Conservation (phyloP, 2,797 vertebrate species). For the Artibeus lituratus region DNA sequence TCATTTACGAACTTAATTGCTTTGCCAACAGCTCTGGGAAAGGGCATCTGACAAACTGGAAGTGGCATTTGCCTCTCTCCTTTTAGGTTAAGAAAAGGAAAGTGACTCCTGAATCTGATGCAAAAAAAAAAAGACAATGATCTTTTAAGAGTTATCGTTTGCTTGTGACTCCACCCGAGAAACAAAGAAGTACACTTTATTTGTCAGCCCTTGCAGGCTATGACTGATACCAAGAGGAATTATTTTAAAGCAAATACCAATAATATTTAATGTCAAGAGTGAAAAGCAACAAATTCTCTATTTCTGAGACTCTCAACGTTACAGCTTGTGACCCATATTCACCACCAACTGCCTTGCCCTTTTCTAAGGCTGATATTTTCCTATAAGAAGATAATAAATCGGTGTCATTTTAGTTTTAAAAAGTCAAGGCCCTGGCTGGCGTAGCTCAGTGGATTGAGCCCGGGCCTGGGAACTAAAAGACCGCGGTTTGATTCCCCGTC, state of each 20-base stretch:
- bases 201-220: background rate
- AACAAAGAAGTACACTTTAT: background rate
- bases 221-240: background rate
- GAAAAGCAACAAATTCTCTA: background rate
- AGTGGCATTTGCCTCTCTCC: background rate
- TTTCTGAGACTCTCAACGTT: background rate
- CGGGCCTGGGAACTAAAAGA: too few species aligned
- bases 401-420: background rate
- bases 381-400: background rate
- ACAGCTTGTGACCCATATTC: background rate
- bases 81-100: constrained; percentile 41
- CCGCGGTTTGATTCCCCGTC: too few species aligned
- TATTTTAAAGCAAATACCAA: background rate
- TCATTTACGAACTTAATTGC: constrained; percentile 6
- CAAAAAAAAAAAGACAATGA: background rate
- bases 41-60: background rate
- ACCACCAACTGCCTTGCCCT: background rate
- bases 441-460: too few species aligned
- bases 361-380: background rate
- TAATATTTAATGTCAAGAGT: background rate
- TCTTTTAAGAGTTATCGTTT: background rate
- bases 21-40: constrained; percentile 7
- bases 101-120: background rate
- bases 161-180: background rate
- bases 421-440: too few species aligned